Evolutionary conservation across 2,797 vertebrate species (phyloP).

Genomic region (Artibeus lituratus): DNA sequence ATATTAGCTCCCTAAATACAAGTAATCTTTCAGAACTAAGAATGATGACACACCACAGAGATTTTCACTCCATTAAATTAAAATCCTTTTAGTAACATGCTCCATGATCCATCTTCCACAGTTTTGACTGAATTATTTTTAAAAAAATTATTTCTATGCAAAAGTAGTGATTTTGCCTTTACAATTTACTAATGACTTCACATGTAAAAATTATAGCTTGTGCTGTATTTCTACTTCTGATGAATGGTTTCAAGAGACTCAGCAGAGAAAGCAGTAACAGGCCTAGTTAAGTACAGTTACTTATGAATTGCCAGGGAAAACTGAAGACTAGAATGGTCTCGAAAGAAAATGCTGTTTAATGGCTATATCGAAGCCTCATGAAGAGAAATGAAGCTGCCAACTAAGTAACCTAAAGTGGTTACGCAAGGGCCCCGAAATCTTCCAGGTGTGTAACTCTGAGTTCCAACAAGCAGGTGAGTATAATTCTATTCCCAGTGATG

Average conservation of each 20-base stretch:
- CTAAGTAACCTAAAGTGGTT: neutral
- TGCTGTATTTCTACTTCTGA: constrained; percentile 15
- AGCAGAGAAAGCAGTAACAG: neutral
- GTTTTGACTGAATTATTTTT: neutral
- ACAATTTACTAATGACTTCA: neutral
- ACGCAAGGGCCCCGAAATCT: neutral
- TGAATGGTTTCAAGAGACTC: constrained; percentile 23
- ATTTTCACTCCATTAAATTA: constrained; percentile 29
- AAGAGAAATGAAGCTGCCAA: neutral
- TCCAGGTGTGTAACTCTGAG: neutral
- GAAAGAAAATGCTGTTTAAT: neutral
- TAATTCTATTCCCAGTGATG: neutral
- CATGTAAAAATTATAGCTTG: neutral
- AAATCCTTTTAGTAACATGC: constrained; percentile 20
- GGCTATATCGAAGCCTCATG: neutral
- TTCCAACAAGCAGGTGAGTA: neutral
- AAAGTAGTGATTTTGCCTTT: neutral
- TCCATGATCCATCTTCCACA: neutral
- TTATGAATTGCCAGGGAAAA: neutral
- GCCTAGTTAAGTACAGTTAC: neutral
- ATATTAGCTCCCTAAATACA: constrained; percentile 18
- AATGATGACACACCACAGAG: neutral
- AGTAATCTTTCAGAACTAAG: constrained; percentile 19
- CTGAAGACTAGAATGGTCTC: neutral
- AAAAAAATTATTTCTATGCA: neutral